phyloP scores from a whole-genome alignment of 1,140 invertebrate species.

The Thaumatotibia leucotreta region DNA sequence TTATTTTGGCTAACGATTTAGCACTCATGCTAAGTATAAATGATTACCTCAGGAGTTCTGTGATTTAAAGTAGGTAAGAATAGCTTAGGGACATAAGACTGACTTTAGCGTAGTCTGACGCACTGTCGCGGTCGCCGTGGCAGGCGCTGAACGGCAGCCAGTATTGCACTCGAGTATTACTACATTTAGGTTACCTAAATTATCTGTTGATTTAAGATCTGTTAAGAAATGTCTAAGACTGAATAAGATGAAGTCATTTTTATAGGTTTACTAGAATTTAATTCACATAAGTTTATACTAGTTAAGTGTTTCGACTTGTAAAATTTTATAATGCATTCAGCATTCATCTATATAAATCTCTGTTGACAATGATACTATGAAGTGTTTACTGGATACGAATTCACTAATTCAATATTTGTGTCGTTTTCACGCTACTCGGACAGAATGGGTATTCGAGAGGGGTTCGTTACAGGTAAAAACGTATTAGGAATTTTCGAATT shows the following conservation, averaged over 20 bases:
- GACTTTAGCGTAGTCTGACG: conserved; percentile 25
- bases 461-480: conserved; percentile 64
- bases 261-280: conserved; percentile 20
- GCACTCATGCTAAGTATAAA: not conserved
- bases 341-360: conserved; percentile 40
- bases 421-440: conserved; percentile 60
- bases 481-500: conserved; percentile 19
- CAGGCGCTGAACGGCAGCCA: not conserved
- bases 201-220: conserved; percentile 7
- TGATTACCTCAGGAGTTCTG: not conserved
- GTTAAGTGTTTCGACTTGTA: conserved; percentile 25
- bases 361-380: conserved; percentile 54
- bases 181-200: conserved; percentile 1
- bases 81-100: conserved; percentile 36
- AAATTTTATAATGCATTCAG: conserved; percentile 51
- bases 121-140: not conserved
- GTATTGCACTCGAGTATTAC: not conserved
- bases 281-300: not conserved
- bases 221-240: not conserved
- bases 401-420: conserved; percentile 34
- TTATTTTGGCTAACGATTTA: not conserved
- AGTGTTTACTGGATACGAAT: conserved; percentile 31
- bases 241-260: not conserved
- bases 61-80: conserved; percentile 1
- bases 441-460: conserved; percentile 67